Conservation (phyloP, 2,888 invertebrate genomes). For the Orthonychiurus folsomi region DNA sequence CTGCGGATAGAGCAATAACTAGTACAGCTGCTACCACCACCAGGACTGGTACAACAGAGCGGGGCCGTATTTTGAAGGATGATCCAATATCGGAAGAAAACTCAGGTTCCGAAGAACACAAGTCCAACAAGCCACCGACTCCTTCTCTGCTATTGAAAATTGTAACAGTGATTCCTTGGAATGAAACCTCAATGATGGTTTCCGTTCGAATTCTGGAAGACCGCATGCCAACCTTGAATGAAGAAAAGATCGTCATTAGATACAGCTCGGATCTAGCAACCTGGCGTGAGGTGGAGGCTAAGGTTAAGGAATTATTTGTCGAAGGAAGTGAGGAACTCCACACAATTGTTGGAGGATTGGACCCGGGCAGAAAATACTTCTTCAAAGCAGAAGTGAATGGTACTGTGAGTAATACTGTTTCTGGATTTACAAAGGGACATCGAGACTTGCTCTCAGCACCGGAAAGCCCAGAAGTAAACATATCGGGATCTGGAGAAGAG, state of each 20-base stretch:
- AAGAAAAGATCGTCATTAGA: conserved; percentile 28
- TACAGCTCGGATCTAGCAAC: conserved; percentile 27
- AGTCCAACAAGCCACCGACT: neutral
- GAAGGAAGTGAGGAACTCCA: conserved; percentile 33
- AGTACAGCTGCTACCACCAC: neutral
- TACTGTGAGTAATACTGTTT: conserved; percentile 31
- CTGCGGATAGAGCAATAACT: conserved; percentile 20
- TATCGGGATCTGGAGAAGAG: conserved; percentile 6
- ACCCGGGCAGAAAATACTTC: conserved; percentile 32
- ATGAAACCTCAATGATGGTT: conserved; percentile 32
- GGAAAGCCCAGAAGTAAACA: neutral
- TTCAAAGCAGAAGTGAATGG: conserved; percentile 32
- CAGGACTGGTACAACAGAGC: neutral
- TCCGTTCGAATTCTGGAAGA: conserved; percentile 29
- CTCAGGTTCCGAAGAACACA: neutral
- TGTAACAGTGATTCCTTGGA: conserved; percentile 29
- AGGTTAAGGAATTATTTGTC: conserved; percentile 30
- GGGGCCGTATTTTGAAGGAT: conserved; percentile 1
- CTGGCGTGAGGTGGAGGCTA: conserved; percentile 28
- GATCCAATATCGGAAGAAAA: neutral
- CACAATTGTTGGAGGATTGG: conserved; percentile 27
- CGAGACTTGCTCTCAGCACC: conserved; percentile 19
- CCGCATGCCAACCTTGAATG: conserved; percentile 22
- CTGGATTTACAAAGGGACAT: conserved; percentile 42
- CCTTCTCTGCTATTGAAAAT: conserved; percentile 20